Evolutionary conservation across 2,797 vertebrate genomes (phyloP).

Genomic region (Eutrigla gurnardus): DNA sequence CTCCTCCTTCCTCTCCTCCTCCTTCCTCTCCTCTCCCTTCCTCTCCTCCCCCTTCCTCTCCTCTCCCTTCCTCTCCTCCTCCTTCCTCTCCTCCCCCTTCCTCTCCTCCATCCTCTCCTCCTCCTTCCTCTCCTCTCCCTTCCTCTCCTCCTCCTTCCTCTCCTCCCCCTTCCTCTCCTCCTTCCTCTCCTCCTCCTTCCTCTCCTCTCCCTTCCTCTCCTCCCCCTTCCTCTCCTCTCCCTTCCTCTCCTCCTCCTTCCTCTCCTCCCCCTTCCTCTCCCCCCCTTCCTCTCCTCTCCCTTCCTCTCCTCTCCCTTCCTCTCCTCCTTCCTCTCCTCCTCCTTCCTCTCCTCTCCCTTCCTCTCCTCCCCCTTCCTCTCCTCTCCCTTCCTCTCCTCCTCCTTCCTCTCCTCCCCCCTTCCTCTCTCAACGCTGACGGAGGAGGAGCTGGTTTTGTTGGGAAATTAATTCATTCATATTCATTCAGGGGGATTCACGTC

Average conservation of each 20-base stretch:
- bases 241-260: constrained; percentile 24
- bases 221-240: neutral
- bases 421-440: constrained; percentile 5
- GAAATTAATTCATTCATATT: constrained; percentile 23
- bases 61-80: constrained; percentile 38
- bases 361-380: constrained; percentile 59
- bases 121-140: no score
- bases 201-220: no score
- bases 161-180: neutral
- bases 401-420: neutral
- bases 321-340: constrained; percentile 28
- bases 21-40: no score
- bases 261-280: neutral
- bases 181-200: constrained; percentile 24
- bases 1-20: constrained; percentile 35
- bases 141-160: neutral
- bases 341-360: no score
- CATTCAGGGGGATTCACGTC: constrained; percentile 37
- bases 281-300: constrained; percentile 32
- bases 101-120: constrained; percentile 38
- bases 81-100: neutral
- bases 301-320: neutral
- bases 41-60: neutral
- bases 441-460: constrained; percentile 53
- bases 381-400: constrained; percentile 35